Base-by-base conservation (phyloP, 1,140 invertebrate genomes). In the Listronotus bonariensis region DNA sequence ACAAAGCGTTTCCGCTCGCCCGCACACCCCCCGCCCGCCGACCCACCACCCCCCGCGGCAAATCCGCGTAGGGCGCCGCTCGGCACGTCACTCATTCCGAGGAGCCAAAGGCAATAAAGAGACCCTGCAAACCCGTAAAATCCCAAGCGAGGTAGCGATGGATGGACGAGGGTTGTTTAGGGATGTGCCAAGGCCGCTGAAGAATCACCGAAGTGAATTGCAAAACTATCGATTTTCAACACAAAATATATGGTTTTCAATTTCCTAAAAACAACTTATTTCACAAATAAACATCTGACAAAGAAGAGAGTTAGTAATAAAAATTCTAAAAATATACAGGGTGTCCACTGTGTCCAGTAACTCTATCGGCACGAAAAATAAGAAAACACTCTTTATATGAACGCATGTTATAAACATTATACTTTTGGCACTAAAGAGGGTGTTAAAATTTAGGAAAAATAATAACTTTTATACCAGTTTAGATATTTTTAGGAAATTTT, bases 41-140 rank as follows among this genome's bases (percentile, higher is more conserved):
- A 15, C 34, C 34, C 9, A 7, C 7, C 26, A 52, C 58, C 48
- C 58, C 58, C 46, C 38, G 58, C 38, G 45, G 58, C 18, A 52
- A 61, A 61, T 61, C 58, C 58, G 58, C 46, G 58, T 52, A 51
- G 58, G 38, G 26, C 58, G 45, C 26, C 58, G 46, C 40, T n/a
- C 48, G 48, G 48, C 43, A 26, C 56, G 58, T 41, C 58, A 51
- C 46, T 61, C 58, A 61, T 52, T 61, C 45, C 34, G 58, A 52
- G 20, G 48, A 51, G 42, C 42, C 42, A 43, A 52, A 61, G 34
- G 46, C 58, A 51, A 61, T 61, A 61, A 61, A 61, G 42, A 46
- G 52, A 46, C 52, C 48, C 51, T 32, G 58, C 46, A 52, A 61
- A 61, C 46, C 56, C 58, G 36, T 60, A 60, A 53, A 62, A 62